These are phyloP conservation scores for Brenthis daphne DNA, from an alignment of 2,888 invertebrate genomes.

Conservation along the genomic window DNA sequence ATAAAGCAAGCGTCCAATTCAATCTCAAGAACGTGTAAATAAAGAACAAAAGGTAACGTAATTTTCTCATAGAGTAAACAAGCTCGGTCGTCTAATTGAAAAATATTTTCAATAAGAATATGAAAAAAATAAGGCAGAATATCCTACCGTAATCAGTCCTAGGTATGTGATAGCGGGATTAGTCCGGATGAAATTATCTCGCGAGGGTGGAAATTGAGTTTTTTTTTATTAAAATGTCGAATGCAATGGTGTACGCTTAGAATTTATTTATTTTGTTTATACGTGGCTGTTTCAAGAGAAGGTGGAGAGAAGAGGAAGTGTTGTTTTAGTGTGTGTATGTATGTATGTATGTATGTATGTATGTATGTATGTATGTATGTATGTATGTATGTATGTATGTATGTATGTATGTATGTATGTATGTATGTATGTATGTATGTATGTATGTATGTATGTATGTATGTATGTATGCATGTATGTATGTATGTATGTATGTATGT, in stretches of 20 bases:
- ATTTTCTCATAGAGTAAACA: conserved; percentile 19
- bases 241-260: not conserved
- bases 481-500: no score
- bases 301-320: no score
- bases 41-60: conserved; percentile 21
- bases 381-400: no score
- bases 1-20: conserved; percentile 18
- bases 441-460: no score
- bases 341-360: no score
- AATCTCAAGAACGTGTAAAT: conserved; percentile 21
- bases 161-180: conserved; percentile 43
- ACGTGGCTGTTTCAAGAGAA: no score
- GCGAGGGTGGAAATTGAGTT: conserved; percentile 40
- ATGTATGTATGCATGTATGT: no score
- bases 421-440: no score
- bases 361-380: no score
- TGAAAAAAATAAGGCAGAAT: conserved; percentile 29
- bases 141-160: conserved; percentile 42
- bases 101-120: conserved; percentile 37
- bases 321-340: no score
- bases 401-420: no score
- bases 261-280: not conserved
- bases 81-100: conserved; percentile 33
- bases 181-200: conserved; percentile 43
- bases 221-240: conserved; percentile 35